Evolutionary conservation across 2,113 vertebrate species (phyloP), one percentile per base, ranked within the genome.

Genomic region (Apaloderma vittatum): DNA sequence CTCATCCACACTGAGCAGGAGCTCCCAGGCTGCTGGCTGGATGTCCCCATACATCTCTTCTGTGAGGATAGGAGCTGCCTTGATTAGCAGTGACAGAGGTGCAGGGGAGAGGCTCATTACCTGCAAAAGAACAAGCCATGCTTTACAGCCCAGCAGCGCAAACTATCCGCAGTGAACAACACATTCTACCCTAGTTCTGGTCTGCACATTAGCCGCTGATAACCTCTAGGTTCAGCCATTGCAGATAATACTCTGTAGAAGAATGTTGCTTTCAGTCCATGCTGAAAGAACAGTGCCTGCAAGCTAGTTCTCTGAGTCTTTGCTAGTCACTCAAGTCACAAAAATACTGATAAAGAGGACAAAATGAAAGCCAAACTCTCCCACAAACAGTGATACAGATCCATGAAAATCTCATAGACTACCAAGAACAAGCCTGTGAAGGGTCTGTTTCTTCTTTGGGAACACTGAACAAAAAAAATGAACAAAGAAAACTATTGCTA

Each of bases 21-120:
- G 98, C 73, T 99, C 99, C 99, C 99, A 99, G 1, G 99, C 99
- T 23, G 99, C 99, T 0, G 99, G 99, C 96, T 99, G 99, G 96
- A 99, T 98, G 96, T 99, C 99, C 49, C 99, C 99, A 0, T 99
- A 99, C 99, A 99, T 99, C 96, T 99, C 99, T 66, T 99, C 99
- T 0, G 99, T 99, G 94, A 99, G 97, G 94, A 99, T 98, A 9
- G 99, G 99, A 17, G 99, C 99, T 3, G 99, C 99, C 94, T 99
- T 99, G 96, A 99, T 99, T 11, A 99, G 97, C 96, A 99, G 98
- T 4, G 99, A 99, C 32, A 99, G 97, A 43, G 99, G 99, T 26
- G 99, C 99, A 20, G 99, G 99, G 1, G 99, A 99, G 93, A 99
- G 97, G 95, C 99, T 99, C 99, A 99, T 99, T 30, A 99, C 99